A percentile compares a stretch with the other conserved stretches of the same genome.
phyloP scores from a whole-genome alignment of 2,797 vertebrate genomes.

The Nothura maculosa region DNA sequence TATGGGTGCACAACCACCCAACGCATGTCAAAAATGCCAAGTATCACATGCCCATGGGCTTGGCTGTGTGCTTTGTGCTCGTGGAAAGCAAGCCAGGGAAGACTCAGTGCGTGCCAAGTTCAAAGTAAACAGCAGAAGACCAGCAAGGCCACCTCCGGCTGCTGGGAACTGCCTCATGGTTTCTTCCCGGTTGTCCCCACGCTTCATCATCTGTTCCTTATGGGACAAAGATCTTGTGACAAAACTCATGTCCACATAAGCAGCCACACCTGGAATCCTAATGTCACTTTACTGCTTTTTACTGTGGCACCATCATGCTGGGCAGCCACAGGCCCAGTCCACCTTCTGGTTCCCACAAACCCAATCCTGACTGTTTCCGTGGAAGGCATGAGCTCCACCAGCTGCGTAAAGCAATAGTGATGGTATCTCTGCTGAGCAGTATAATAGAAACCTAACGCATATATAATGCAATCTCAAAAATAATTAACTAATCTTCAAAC shows the following conservation, averaged over 20 bases:
- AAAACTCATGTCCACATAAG: neutral
- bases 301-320: rapidly evolving
- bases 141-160: slow-evolving; percentile 62
- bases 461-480: slow-evolving; percentile 53
- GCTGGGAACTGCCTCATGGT: slow-evolving; percentile 55
- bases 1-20: neutral
- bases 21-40: neutral
- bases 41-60: slow-evolving; percentile 42
- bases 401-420: neutral
- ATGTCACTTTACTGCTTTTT: neutral
- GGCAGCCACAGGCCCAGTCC: neutral
- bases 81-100: slow-evolving; percentile 54
- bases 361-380: neutral
- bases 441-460: neutral
- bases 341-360: neutral
- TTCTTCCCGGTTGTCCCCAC: slow-evolving; percentile 41
- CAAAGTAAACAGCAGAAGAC: slow-evolving; percentile 55
- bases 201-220: neutral
- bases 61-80: slow-evolving; percentile 33
- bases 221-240: neutral
- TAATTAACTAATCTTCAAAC: slow-evolving; percentile 63
- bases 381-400: neutral
- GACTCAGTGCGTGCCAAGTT: slow-evolving; percentile 50
- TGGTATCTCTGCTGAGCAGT: neutral
- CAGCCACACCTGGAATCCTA: neutral